Base-by-base conservation (phyloP, 2,888 invertebrate species). In the Netelia inedita region DNA sequence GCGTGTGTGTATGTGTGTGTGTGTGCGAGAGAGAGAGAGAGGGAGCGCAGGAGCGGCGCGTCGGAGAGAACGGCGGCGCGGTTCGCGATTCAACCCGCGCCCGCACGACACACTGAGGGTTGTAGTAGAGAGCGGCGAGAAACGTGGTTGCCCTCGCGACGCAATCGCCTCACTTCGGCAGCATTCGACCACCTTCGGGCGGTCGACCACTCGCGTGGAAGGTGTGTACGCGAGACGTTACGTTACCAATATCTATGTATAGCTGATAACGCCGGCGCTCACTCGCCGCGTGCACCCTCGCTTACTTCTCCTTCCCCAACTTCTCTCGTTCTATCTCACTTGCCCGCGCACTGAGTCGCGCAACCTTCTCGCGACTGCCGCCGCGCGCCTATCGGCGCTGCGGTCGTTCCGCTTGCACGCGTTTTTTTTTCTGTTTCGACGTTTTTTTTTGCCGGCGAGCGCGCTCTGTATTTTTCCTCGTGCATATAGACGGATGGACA, bases 91-190 rank as follows among this genome's bases (percentile, higher is more conserved):
- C 91, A 90, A 89, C 88, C 89, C 89, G 89, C 89, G 89, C 89
- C 90, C 90, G 90, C 89, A 89, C 88, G 88, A 86, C 91, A 89
- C 89, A 91, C 90, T 88, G 90, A 88, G 90, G 91, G 91, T 90
- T 88, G 85, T 82, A 82, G 82, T 79, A 79, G 85, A 63, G 79
- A 82, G 53, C 74, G 65, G 43, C 74, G 82, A 82, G 89, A 91
- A 91, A 91, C 91, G 91, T 91, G 91, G 89, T 91, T 91, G 90
- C 91, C 91, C 88, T 89, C 90, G 90, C 89, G 88, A 89, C 91
- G 89, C 87, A 86, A 83, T 89, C 90, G 90, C 82, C 63, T 43
- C 50, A 61, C 72, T 85, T 90, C 90, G 91, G 89, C 76, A 71
- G 69, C 11, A 21, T 35, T 88, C 88, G 87, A 63, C 61, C 63